Conservation (phyloP, 2,113 vertebrate genomes). For the Microtus ochrogaster region DNA sequence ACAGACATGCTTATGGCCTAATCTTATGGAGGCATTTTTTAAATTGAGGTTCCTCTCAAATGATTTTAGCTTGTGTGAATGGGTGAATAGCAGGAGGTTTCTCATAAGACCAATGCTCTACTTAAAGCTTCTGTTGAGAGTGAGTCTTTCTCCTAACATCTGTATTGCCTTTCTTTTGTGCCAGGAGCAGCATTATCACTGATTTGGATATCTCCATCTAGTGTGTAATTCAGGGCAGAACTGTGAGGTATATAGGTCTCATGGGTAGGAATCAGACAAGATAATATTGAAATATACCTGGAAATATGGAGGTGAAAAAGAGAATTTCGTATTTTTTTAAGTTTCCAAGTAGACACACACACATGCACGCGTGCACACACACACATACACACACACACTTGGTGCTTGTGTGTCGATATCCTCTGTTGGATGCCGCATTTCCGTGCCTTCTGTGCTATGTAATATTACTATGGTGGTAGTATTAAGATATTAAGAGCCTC, state of each 20-base stretch:
- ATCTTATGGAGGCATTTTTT: not conserved
- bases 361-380: not conserved
- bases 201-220: not conserved
- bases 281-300: not conserved
- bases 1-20: not conserved
- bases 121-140: not conserved
- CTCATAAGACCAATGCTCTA: not conserved
- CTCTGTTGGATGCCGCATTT: not conserved
- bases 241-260: not conserved
- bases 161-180: not conserved
- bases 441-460: not conserved
- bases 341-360: not conserved
- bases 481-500: not conserved
- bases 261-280: not conserved
- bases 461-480: not conserved
- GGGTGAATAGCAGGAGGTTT: not conserved
- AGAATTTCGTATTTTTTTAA: not conserved
- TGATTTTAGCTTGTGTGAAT: not conserved
- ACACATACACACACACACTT: not conserved
- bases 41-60: not conserved
- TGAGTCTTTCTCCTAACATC: not conserved
- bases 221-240: not conserved
- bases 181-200: not conserved
- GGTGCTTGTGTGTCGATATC: not conserved
- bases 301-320: slow-evolving; percentile 4